Percentiles rank a stretch among this genome's conserved stretches.
Evolutionary conservation across 1,140 invertebrate species (phyloP).

Genomic region (Macrostomum lignano): DNA sequence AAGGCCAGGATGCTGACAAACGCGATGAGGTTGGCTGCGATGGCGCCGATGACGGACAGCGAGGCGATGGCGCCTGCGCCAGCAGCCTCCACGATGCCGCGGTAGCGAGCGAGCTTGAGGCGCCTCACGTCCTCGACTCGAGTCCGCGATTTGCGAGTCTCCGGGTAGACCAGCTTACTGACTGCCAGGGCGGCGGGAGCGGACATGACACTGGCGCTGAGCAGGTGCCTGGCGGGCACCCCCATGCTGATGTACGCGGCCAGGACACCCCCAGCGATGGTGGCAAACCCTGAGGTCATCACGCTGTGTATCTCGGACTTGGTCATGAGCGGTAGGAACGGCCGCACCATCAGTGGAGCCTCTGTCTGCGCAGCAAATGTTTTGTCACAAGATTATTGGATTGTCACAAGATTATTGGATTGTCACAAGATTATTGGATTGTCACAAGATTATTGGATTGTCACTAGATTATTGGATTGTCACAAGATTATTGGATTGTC

Average conservation of each 20-base stretch:
- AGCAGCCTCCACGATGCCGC: constrained; percentile 56
- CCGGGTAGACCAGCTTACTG: constrained; percentile 63
- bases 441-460: too few species aligned
- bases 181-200: constrained; percentile 61
- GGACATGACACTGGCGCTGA: constrained; percentile 74
- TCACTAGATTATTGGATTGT: too few species aligned
- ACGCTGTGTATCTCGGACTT: constrained; percentile 19
- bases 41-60: constrained; percentile 50
- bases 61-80: constrained; percentile 51
- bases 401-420: too few species aligned
- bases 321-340: constrained; percentile 16
- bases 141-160: constrained; percentile 37
- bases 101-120: constrained; percentile 36
- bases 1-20: constrained; percentile 60
- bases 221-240: constrained; percentile 30
- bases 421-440: too few species aligned
- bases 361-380: constrained; percentile 12
- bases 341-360: constrained; percentile 17
- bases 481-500: too few species aligned
- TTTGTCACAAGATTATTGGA: background rate
- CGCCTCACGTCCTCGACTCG: constrained; percentile 8
- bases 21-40: constrained; percentile 63
- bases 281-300: constrained; percentile 21
- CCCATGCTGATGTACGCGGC: constrained; percentile 15
- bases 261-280: constrained; percentile 16